These are phyloP conservation scores for Hyppa rectilinea DNA, from an alignment of 2,888 invertebrate species.

Conservation along the genomic window DNA sequence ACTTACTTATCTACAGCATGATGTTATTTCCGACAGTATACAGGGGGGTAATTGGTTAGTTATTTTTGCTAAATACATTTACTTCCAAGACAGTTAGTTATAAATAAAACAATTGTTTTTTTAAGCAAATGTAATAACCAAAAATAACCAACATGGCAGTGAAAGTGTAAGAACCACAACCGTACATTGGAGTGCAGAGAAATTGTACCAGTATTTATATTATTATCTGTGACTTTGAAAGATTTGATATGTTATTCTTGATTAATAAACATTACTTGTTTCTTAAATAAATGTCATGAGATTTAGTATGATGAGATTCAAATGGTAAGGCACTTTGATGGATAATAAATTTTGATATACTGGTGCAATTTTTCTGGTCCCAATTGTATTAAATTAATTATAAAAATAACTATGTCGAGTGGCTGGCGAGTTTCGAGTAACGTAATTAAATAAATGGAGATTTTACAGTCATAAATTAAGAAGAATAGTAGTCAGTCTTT, in stretches of 20 bases:
- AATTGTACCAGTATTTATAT: conserved; percentile 48
- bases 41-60: conserved; percentile 74
- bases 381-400: conserved; percentile 40
- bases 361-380: conserved; percentile 37
- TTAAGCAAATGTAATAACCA: conserved; percentile 90
- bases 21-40: conserved; percentile 35
- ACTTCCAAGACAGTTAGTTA: conserved; percentile 89
- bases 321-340: not conserved
- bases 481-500: conserved; percentile 40
- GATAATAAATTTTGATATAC: conserved; percentile 12
- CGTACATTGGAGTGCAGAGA: conserved; percentile 36
- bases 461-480: not conserved
- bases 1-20: conserved; percentile 33
- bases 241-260: conserved; percentile 20
- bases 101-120: conserved; percentile 85
- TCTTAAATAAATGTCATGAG: not conserved
- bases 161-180: conserved; percentile 54
- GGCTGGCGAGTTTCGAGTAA: conserved; percentile 45
- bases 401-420: conserved; percentile 46
- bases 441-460: not conserved
- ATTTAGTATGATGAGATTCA: not conserved
- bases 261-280: not conserved
- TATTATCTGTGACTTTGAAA: not conserved
- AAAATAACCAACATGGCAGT: conserved; percentile 80
- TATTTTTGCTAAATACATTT: conserved; percentile 88